Evolutionary conservation across 2,888 invertebrate species (phyloP).

Genomic region (Calliphora vomitoria): DNA sequence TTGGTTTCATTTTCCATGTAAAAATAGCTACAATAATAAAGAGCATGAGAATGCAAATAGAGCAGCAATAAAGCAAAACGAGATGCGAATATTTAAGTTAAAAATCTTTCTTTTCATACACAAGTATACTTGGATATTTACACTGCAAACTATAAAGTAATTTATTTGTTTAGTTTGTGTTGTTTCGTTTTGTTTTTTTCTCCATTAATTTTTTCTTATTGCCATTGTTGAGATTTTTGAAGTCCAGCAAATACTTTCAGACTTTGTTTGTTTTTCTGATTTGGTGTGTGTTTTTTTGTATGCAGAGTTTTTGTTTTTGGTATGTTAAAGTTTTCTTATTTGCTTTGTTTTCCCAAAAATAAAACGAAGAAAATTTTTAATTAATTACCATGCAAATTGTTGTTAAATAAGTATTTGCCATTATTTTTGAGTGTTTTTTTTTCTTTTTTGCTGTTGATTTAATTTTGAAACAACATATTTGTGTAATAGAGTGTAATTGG

Average conservation of each 20-base stretch:
- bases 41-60: conserved; percentile 17
- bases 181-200: neutral
- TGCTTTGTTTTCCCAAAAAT: conserved; percentile 1
- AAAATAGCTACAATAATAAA: conserved; percentile 18
- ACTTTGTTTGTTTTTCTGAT: conserved; percentile 30
- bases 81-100: conserved; percentile 53
- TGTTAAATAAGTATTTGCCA: conserved; percentile 25
- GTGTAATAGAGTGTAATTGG: neutral
- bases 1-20: neutral
- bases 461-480: conserved; percentile 11
- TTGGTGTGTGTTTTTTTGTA: conserved; percentile 6
- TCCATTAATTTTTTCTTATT: conserved; percentile 7
- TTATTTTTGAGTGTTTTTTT: neutral
- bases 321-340: conserved; percentile 14
- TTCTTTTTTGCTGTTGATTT: conserved; percentile 28
- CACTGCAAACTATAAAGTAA: conserved; percentile 19
- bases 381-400: conserved; percentile 60
- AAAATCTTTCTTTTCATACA: neutral
- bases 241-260: conserved; percentile 43
- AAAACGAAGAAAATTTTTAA: conserved; percentile 31
- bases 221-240: conserved; percentile 49
- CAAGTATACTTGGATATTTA: conserved; percentile 6
- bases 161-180: conserved; percentile 41
- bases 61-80: conserved; percentile 42
- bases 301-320: neutral